phyloP scores from a whole-genome alignment of 2,888 invertebrate species.

The Acronicta psi region DNA sequence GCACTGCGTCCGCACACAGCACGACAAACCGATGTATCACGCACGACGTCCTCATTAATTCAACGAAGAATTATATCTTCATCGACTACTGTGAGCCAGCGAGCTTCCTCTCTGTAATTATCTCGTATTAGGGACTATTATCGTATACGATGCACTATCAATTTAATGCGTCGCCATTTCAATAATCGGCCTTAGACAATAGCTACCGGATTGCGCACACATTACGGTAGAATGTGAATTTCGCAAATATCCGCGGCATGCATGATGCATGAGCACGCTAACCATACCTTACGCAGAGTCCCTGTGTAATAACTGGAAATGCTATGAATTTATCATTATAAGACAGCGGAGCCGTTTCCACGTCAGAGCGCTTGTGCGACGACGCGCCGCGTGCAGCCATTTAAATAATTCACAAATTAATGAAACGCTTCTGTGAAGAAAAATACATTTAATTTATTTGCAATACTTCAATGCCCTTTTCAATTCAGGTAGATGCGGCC shows the following conservation, averaged over 20 bases:
- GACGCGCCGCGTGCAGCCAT: conserved; percentile 27
- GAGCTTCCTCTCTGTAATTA: conserved; percentile 79
- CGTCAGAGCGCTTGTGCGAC: conserved; percentile 29
- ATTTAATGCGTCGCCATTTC: conserved; percentile 79
- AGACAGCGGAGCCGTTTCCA: conserved; percentile 49
- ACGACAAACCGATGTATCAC: conserved; percentile 71
- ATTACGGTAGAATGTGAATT: conserved; percentile 65
- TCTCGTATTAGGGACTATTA: conserved; percentile 80
- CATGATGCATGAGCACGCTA: conserved; percentile 67
- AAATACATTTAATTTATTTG: conserved; percentile 65
- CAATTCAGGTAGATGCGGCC: conserved; percentile 73
- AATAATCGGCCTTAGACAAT: conserved; percentile 81
- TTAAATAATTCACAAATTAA: conserved; percentile 56
- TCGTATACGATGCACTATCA: conserved; percentile 76
- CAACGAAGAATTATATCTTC: conserved; percentile 80
- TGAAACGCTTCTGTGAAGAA: conserved; percentile 53
- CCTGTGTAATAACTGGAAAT: conserved; percentile 62
- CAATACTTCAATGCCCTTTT: conserved; percentile 70
- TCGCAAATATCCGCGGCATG: conserved; percentile 69
- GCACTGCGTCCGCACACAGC: conserved; percentile 27
- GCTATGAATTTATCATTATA: conserved; percentile 66
- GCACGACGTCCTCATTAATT: conserved; percentile 75
- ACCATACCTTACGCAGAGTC: conserved; percentile 58
- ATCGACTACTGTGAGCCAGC: conserved; percentile 73
- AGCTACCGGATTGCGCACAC: conserved; percentile 67